Conservation (phyloP, 2,888 invertebrate genomes). For the Schizotus pectinicornis region DNA sequence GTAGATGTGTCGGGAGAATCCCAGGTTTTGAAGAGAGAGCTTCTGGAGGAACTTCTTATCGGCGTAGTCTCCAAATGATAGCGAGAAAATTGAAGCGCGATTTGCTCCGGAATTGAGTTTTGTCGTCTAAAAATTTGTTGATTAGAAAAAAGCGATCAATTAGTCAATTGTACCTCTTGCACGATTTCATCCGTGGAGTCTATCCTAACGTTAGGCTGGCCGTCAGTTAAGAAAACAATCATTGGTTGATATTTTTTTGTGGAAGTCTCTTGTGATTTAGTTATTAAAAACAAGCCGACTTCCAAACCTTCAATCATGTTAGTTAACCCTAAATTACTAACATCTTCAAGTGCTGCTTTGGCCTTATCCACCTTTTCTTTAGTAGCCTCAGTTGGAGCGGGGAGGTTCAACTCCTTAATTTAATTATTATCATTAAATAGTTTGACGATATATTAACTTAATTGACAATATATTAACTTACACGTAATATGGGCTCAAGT, state of each 20-base stretch:
- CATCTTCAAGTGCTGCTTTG: background rate
- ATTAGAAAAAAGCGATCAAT: too few relatives aligned
- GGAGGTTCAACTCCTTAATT: background rate
- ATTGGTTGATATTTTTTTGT: constrained; percentile 60
- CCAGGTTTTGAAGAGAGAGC: constrained; percentile 67
- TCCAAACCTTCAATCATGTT: constrained; percentile 69
- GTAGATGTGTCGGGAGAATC: constrained; percentile 72
- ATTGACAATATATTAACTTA: background rate
- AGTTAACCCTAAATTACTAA: constrained; percentile 51
- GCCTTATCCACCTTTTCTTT: background rate
- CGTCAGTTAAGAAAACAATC: constrained; percentile 69
- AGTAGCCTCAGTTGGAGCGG: too few relatives aligned
- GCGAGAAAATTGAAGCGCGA: constrained; percentile 62
- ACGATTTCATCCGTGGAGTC: constrained; percentile 61
- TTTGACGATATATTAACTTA: too few relatives aligned
- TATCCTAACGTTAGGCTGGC: constrained; percentile 66
- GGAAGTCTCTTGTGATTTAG: constrained; percentile 30
- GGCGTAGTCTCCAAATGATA: constrained; percentile 72
- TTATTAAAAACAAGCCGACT: constrained; percentile 54
- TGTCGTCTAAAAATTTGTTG: too few relatives aligned
- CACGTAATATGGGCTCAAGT: background rate
- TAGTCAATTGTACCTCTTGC: too few relatives aligned
- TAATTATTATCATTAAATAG: background rate
- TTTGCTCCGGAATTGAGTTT: constrained; percentile 28
- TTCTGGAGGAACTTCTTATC: constrained; percentile 69